A percentile compares a stretch with the other conserved stretches of the same genome.
These are phyloP conservation scores for Cephalopholis sonnerati DNA, from an alignment of 2,113 vertebrate species.

Conservation along the genomic window DNA sequence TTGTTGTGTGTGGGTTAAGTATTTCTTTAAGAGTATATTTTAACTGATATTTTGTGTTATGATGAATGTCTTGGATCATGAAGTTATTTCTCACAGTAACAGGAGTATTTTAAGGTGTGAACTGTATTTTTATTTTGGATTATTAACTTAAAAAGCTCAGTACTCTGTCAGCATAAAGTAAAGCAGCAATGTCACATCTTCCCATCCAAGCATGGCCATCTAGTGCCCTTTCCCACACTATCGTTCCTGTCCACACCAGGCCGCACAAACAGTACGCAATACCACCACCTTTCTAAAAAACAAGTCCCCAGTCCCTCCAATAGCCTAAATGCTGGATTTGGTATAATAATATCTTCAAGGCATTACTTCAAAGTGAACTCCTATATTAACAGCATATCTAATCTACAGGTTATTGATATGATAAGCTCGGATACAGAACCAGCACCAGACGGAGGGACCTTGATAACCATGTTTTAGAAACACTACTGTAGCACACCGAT, in stretches of 20 bases:
- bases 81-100: neutral
- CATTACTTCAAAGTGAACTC: constrained; percentile 63
- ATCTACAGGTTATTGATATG: constrained; percentile 66
- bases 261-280: constrained; percentile 34
- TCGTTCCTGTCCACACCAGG: constrained; percentile 46
- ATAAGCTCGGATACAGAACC: constrained; percentile 65
- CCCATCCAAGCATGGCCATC: constrained; percentile 68
- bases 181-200: constrained; percentile 27
- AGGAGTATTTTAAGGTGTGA: neutral
- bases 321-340: constrained; percentile 72
- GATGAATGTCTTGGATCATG: neutral
- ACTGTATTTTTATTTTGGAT: neutral
- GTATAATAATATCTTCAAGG: constrained; percentile 67
- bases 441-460: constrained; percentile 66
- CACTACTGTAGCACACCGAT: constrained; percentile 67
- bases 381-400: constrained; percentile 67
- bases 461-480: constrained; percentile 63
- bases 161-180: neutral
- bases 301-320: constrained; percentile 47
- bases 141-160: neutral
- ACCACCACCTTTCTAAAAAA: constrained; percentile 38
- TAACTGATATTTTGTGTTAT: neutral
- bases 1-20: too few species aligned
- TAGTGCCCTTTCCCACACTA: constrained; percentile 16
- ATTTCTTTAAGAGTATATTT: neutral